Base-by-base conservation (phyloP, 2,888 invertebrate genomes). In the Melanophora roralis region DNA sequence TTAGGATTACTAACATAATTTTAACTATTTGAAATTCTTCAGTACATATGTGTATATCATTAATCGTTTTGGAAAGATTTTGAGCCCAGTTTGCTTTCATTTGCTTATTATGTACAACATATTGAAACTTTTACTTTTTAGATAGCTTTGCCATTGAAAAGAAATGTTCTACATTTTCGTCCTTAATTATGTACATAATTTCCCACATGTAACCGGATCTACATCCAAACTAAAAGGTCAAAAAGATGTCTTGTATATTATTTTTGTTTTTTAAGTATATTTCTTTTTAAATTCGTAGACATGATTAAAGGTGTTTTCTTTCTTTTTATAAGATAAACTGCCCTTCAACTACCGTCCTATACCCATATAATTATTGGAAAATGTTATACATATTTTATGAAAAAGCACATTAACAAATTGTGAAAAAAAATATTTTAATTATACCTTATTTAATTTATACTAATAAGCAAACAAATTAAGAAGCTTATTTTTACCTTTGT, bases 301-400 rank as follows among this genome's bases (percentile, higher is more conserved):
- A 65, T 38, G 16, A 65, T 27, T 14, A 27, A 43, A 34, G 11
- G 23, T 9, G 32, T 34, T 73, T 55, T 65, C 62, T 8, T 16
- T 32, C 62, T 62, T 23, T 36, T 62, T 7, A 6, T 11, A 23
- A 36, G 51, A 38, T 45, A 62, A 71, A 81, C 71, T 72, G 72
- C 71, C 72, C 55, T 38, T 19, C n/a, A n/a, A n/a, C n/a, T n/a
- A n/a, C n/a, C n/a, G n/a, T n/a, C 34, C 59, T 71, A 36, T 38
- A 51, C 60, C 59, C 77, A 77, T 81, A 72, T 53, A 76, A 75
- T 71, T 73, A 81, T 81, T 78, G 81, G 73, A 76, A 68, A 83
- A 79, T 84, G 83, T 83, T 86, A 84, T 86, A 85, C 84, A 84
- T 85, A 86, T 84, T 82, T 84, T 82, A 85, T 85, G 82, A 43